phyloP scores from a whole-genome alignment of 2,797 vertebrate genomes.

The Myotis planiceps region DNA sequence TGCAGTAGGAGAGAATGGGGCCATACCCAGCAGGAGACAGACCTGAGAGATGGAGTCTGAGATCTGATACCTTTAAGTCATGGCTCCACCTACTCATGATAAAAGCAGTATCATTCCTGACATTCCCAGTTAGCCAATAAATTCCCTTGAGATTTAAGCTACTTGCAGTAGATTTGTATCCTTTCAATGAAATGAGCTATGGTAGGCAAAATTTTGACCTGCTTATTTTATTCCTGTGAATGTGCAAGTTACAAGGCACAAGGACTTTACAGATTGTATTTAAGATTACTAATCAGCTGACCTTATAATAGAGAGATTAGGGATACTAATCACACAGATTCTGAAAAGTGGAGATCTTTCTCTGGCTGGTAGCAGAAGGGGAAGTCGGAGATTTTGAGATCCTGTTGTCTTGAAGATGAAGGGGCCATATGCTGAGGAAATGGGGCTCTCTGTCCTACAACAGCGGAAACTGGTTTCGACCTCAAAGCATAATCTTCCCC shows the following conservation, averaged over 20 bases:
- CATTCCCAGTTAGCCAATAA: neutral
- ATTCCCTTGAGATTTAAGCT: neutral
- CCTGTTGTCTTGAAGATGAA: conserved; percentile 4
- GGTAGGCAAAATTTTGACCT: neutral
- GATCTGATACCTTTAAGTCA: neutral
- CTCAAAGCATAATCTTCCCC: neutral
- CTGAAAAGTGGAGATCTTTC: conserved; percentile 13
- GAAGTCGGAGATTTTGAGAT: neutral
- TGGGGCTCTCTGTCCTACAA: neutral
- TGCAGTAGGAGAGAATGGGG: conserved; percentile 34
- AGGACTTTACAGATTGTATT: neutral
- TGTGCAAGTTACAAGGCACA: neutral
- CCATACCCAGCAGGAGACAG: neutral
- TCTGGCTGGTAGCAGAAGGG: neutral
- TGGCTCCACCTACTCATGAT: neutral
- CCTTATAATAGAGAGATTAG: conserved; percentile 1
- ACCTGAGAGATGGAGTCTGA: neutral
- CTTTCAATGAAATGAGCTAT: neutral
- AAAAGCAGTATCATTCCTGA: neutral
- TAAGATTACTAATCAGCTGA: neutral
- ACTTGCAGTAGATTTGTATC: neutral
- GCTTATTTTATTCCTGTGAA: neutral
- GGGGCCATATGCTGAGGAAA: neutral
- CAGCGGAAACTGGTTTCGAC: neutral
- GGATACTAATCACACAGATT: neutral